Conservation (phyloP, 2,888 invertebrate species). For the Cancer borealis region DNA sequence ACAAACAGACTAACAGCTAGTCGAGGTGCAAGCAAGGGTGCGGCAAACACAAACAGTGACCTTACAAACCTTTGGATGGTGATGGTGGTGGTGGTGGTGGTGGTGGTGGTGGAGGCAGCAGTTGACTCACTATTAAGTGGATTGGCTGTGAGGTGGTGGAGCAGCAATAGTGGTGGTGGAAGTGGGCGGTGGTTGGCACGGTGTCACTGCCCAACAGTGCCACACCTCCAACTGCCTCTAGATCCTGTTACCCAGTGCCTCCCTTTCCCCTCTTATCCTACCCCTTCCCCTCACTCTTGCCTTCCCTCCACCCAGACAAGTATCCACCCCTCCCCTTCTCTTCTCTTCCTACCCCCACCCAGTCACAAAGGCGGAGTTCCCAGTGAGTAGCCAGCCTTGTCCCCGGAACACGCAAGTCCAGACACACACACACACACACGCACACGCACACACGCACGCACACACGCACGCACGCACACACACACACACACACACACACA, state of each 20-base stretch:
- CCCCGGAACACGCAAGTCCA: slow-evolving; percentile 30
- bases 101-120: background rate
- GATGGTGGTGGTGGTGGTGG: background rate
- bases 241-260: background rate
- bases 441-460: background rate
- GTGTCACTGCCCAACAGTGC: slow-evolving; percentile 4
- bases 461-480: slow-evolving; percentile 2
- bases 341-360: background rate
- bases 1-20: background rate
- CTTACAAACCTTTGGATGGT: background rate
- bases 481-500: slow-evolving; percentile 12
- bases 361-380: slow-evolving; percentile 16
- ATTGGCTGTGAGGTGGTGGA: background rate
- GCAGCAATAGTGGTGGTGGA: background rate
- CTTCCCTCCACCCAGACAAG: background rate
- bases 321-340: background rate
- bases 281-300: background rate
- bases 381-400: slow-evolving; percentile 31
- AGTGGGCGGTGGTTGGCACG: background rate
- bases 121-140: background rate
- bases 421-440: slow-evolving; percentile 14
- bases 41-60: background rate
- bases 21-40: background rate
- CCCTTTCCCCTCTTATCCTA: background rate
- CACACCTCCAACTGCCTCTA: background rate